A percentile compares a stretch with the other conserved stretches of the same genome.
These are phyloP conservation scores for Chionodraco myersi DNA, from an alignment of 2,113 vertebrate genomes.

Conservation along the genomic window DNA sequence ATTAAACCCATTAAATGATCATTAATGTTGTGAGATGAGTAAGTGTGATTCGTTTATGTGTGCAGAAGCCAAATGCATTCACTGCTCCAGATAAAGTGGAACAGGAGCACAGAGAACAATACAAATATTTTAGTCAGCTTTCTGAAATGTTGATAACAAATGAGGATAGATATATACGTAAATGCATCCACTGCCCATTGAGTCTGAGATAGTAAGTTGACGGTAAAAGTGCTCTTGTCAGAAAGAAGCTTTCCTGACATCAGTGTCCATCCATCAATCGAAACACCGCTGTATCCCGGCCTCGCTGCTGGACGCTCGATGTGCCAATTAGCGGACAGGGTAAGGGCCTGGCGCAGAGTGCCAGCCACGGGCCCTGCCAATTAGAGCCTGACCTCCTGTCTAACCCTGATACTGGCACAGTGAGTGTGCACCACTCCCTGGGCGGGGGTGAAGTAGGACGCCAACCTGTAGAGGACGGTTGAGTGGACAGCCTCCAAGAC, in stretches of 20 bases:
- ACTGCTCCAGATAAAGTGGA: conserved; percentile 2
- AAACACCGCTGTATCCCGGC: conserved; percentile 34
- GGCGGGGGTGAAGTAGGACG: conserved; percentile 46
- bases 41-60: conserved; percentile 1
- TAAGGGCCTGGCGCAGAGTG: conserved; percentile 59
- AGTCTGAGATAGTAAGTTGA: conserved; percentile 69
- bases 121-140: neutral
- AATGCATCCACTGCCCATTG: conserved; percentile 38
- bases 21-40: too few relatives aligned
- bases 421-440: conserved; percentile 68
- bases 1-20: neutral
- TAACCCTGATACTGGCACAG: conserved; percentile 64
- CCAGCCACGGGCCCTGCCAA: conserved; percentile 70
- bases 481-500: conserved; percentile 40
- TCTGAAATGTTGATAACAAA: conserved; percentile 37
- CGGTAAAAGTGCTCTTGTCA: conserved; percentile 68
- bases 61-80: conserved; percentile 6
- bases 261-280: conserved; percentile 75
- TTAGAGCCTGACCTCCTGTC: conserved; percentile 68
- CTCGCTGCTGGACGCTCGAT: conserved; percentile 33
- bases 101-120: neutral
- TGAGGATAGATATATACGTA: conserved; percentile 33
- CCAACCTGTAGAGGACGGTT: conserved; percentile 56
- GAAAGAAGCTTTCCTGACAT: conserved; percentile 72
- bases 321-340: conserved; percentile 79